Conservation (phyloP, 2,888 invertebrate genomes). For the Glyphotaelius pellucidus region DNA sequence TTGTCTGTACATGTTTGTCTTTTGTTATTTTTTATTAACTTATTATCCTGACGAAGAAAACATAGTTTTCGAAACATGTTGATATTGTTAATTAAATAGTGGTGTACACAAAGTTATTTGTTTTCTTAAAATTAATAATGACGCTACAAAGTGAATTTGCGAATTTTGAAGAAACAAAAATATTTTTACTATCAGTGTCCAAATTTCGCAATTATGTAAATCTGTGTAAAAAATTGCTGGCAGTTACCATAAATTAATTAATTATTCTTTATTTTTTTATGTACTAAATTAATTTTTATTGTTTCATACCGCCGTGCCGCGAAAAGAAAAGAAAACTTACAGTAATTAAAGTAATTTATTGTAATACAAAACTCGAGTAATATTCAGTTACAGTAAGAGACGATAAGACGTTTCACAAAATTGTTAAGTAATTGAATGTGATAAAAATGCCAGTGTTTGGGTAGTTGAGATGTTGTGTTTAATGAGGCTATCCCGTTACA, state of each 20-base stretch:
- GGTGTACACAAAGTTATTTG: too few relatives aligned
- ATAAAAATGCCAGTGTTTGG: not conserved
- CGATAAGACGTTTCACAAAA: not conserved
- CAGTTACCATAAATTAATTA: not conserved
- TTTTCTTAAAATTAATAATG: too few relatives aligned
- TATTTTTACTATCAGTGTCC: not conserved
- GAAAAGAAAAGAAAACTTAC: not conserved
- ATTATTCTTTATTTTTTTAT: not conserved
- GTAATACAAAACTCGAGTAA: not conserved
- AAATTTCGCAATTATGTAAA: not conserved
- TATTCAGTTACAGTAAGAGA: not conserved
- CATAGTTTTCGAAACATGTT: too few relatives aligned
- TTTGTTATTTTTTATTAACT: too few relatives aligned
- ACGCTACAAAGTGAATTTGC: too few relatives aligned
- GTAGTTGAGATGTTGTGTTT: not conserved
- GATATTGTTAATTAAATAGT: too few relatives aligned
- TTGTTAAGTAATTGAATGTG: not conserved
- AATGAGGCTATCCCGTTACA: not conserved
- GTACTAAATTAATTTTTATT: not conserved
- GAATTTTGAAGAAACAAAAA: too few relatives aligned
- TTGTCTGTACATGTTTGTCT: too few relatives aligned
- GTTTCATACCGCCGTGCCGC: not conserved
- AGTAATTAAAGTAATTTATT: not conserved
- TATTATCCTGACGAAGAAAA: too few relatives aligned
- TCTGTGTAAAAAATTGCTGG: not conserved